Base-by-base conservation (phyloP, 1,140 invertebrate genomes). In the Probaryconus sp. region DNA sequence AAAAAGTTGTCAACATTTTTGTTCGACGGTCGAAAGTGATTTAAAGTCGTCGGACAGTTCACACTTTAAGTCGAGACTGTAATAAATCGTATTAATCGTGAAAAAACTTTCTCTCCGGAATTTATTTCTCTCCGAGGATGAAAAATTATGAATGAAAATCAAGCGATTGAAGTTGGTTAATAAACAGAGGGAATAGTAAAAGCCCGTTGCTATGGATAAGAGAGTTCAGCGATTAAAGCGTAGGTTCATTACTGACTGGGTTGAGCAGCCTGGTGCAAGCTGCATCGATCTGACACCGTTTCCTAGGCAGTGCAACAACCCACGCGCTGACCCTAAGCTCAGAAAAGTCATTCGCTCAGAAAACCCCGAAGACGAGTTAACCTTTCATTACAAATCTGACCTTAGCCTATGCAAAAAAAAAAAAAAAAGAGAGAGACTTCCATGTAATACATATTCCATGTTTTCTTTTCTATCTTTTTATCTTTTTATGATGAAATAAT, bases 261-360 rank as follows among this genome's bases (percentile, higher is more conserved):
- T 81, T 79, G 65, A 81, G 69, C 69, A 81, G 75, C 80, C 73
- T 64, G 65, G 60, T 77, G 80, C 79, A 82, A 77, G 81, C 80
- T 83, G 78, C 74, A 85, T 85, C 81, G 82, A 85, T 85, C 79
- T 47, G 43, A 28, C 40, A 65, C 71, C 20, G 70, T 63, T 67
- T 76, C 65, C 77, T 75, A 77, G 70, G 69, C 78, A 70, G 85
- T 84, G 81, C 84, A 86, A 84, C 83, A 86, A 86, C 85, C 84
- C 84, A 85, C 83, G 81, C 82, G 58, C 64, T 81, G 78, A 83
- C 79, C 83, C 60, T 78, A 63, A 48, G 42, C 47, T 80, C 78
- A 75, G 11, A 30, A 78, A 81, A 71, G 72, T 51, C 47, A 47
- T 42, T 68, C 40, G 61, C 53, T 37, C 16, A 68, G 67, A 65